Conservation (phyloP, 2,888 invertebrate genomes). For the Coelopa pilipes region DNA sequence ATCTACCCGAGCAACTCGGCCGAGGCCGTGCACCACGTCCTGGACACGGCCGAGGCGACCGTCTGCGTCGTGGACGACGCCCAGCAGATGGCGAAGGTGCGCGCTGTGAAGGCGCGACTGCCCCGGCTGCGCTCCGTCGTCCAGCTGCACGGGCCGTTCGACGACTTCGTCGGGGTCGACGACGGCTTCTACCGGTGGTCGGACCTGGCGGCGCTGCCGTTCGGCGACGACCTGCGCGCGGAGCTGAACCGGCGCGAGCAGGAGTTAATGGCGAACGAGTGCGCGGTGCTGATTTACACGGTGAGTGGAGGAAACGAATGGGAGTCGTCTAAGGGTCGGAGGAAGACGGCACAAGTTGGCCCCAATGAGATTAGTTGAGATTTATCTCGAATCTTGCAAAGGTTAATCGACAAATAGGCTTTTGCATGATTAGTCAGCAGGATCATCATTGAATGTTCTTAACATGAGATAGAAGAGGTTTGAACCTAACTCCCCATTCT, state of each 20-base stretch:
- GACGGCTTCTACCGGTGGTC: conserved; percentile 61
- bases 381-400: too few species aligned
- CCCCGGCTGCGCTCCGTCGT: conserved; percentile 83
- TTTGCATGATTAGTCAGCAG: too few species aligned
- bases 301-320: conserved; percentile 68
- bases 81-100: conserved; percentile 84
- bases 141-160: conserved; percentile 62
- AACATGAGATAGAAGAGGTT: too few species aligned
- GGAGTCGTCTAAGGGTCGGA: background rate
- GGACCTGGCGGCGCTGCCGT: conserved; percentile 47
- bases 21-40: conserved; percentile 84
- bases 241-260: conserved; percentile 74
- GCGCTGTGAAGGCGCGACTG: conserved; percentile 73
- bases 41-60: conserved; percentile 78
- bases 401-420: too few species aligned
- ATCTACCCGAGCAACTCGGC: conserved; percentile 91
- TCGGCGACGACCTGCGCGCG: conserved; percentile 72
- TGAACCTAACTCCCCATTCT: too few species aligned
- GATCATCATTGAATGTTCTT: too few species aligned
- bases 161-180: conserved; percentile 56
- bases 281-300: conserved; percentile 86
- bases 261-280: conserved; percentile 80
- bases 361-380: too few species aligned
- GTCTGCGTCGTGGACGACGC: conserved; percentile 89
- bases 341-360: too few species aligned